Evolutionary conservation across 2,113 vertebrate species (phyloP), one percentile per base, ranked within the genome.

Genomic region (Nothobranchius furzeri): DNA sequence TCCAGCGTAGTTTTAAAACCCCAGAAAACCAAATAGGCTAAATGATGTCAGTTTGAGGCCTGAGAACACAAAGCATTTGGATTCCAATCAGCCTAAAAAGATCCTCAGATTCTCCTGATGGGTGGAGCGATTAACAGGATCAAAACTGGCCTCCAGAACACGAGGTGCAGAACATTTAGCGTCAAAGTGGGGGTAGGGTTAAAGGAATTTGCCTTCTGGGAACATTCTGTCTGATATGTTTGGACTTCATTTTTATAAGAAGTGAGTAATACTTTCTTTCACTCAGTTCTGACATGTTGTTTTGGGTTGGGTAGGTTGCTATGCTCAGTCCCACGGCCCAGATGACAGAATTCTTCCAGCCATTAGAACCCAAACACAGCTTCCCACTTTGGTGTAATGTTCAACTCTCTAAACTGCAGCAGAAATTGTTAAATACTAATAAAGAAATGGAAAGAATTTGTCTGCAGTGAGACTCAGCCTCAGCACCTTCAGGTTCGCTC

Each of bases 1-100:
- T 96, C 95, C 35, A 95, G 95, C 14, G 85, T 98, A 51, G 80
- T 97, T 83, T 82, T 98, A 83, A 96, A 94, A 75, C 97, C 97
- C 58, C 97, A 98, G 88, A 95, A 92, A 56, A 77, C 68, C 52
- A 93, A 95, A 79, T 95, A 92, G 93, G n/a, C 25, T 35, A 17
- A 63, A 35, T 58, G 60, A 81, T 51, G 47, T 20, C 55, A n/a
- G 10, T 9, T 49, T 12, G 6, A 57, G 57, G 2, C 25, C 14
- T 25, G n/a, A 42, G 9, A 61, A 64, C 36, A 52, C 43, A 46
- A 55, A 50, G 2, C 46, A 45, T 51, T 46, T 56, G 62, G 13
- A 53, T 37, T 62, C 55, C 40, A 20, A 51, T 61, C 35, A 49
- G 12, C 20, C 46, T 45, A 17, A 51, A 65, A 25, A 24, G 8